Evolutionary conservation across 2,888 invertebrate species (phyloP).

Genomic region (Ophraella communa): DNA sequence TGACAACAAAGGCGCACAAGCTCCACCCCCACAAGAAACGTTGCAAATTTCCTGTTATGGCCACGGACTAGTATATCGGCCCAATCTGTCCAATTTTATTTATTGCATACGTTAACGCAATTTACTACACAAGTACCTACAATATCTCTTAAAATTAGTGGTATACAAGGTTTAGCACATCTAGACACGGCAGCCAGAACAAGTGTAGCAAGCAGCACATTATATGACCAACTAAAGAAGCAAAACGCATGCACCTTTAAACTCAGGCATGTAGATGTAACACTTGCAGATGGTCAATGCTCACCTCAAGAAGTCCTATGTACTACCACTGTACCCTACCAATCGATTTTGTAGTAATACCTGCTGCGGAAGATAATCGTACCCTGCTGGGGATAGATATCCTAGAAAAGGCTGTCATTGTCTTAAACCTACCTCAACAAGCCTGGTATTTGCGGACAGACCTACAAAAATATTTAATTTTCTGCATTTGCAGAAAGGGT

Average conservation of each 20-base stretch:
- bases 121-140: background rate
- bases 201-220: conserved; percentile 7
- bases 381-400: conserved; percentile 31
- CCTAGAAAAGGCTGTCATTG: conserved; percentile 22
- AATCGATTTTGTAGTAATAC: conserved; percentile 26
- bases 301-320: conserved; percentile 5
- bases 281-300: conserved; percentile 17
- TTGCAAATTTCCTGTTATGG: conserved; percentile 3
- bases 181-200: conserved; percentile 22
- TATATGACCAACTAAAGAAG: conserved; percentile 8
- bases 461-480: conserved; percentile 8
- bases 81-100: conserved; percentile 4
- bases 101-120: background rate
- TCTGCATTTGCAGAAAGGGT: background rate
- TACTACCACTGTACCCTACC: conserved; percentile 10
- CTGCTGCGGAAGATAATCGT: conserved; percentile 25
- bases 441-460: conserved; percentile 18
- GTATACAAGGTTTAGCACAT: conserved; percentile 17
- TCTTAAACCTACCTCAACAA: conserved; percentile 23
- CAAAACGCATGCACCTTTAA: background rate
- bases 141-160: conserved; percentile 7
- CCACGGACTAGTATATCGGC: conserved; percentile 2
- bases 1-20: too few relatives aligned
- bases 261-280: background rate
- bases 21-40: background rate